Evolutionary conservation across 2,888 invertebrate species (phyloP).

Genomic region (Isoperla grammatica): DNA sequence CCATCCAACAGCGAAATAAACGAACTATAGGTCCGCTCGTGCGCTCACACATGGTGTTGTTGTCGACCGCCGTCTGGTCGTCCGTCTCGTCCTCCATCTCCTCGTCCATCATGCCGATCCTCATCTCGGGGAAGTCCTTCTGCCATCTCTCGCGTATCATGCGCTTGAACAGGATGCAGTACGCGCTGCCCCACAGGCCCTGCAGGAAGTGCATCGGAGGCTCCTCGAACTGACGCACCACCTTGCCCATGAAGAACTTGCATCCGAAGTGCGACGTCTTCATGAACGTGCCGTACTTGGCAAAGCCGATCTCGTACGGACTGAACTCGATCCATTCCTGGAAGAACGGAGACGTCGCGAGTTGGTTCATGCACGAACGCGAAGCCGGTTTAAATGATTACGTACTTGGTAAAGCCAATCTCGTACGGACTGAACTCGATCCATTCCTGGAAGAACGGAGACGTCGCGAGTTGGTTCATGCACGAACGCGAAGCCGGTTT

Average conservation of each 20-base stretch:
- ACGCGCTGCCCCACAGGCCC: conserved; percentile 48
- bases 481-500: too few relatives aligned
- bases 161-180: conserved; percentile 44
- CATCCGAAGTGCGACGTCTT: conserved; percentile 42
- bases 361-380: too few relatives aligned
- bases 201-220: conserved; percentile 45
- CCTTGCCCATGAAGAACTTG: conserved; percentile 42
- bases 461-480: too few relatives aligned
- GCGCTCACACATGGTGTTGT: too few relatives aligned
- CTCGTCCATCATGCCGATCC: too few relatives aligned
- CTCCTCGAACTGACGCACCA: conserved; percentile 39
- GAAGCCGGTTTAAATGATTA: too few relatives aligned
- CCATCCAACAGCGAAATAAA: too few relatives aligned
- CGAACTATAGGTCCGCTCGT: too few relatives aligned
- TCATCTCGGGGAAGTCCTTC: too few relatives aligned
- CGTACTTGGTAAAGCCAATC: conserved; percentile 46
- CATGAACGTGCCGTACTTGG: conserved; percentile 46
- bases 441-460: conserved; percentile 45
- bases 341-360: too few relatives aligned
- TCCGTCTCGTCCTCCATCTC: too few relatives aligned
- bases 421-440: conserved; percentile 47
- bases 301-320: conserved; percentile 45
- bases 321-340: conserved; percentile 47
- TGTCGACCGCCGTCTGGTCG: too few relatives aligned
- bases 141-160: conserved; percentile 33